Conservation (phyloP, 2,888 invertebrate species). For the Erannis defoliaria region DNA sequence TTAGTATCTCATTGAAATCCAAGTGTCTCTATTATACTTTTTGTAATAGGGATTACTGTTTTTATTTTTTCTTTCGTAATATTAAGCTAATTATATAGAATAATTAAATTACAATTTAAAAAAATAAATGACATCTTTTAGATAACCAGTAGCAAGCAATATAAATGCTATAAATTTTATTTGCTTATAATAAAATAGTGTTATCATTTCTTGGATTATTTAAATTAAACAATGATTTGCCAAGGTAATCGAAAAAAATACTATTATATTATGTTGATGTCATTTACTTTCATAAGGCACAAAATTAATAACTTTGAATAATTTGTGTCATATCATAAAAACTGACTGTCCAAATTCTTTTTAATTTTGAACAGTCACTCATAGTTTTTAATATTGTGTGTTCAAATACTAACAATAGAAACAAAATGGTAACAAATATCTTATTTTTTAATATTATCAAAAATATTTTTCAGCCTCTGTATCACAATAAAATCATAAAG, state of each 20-base stretch:
- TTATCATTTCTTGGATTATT: not conserved
- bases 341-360: conserved; percentile 14
- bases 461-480: not conserved
- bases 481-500: not conserved
- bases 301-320: conserved; percentile 32
- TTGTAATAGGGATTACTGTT: conserved; percentile 62
- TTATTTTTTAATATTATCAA: not conserved
- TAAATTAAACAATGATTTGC: not conserved
- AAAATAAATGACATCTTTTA: conserved; percentile 46
- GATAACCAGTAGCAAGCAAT: not conserved
- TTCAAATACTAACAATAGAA: conserved; percentile 68
- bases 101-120: conserved; percentile 39
- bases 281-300: conserved; percentile 34
- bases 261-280: not conserved
- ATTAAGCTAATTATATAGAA: conserved; percentile 69
- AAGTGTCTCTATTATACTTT: conserved; percentile 60
- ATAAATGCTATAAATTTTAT: not conserved
- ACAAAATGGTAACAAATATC: conserved; percentile 46
- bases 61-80: conserved; percentile 61
- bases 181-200: not conserved
- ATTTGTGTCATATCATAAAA: conserved; percentile 37
- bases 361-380: conserved; percentile 49
- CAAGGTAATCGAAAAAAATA: not conserved
- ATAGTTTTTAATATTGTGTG: conserved; percentile 67
- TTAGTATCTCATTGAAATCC: conserved; percentile 32